These are phyloP conservation scores for Pseudobourletiella spinata DNA, from an alignment of 1,140 invertebrate genomes.

Conservation along the genomic window DNA sequence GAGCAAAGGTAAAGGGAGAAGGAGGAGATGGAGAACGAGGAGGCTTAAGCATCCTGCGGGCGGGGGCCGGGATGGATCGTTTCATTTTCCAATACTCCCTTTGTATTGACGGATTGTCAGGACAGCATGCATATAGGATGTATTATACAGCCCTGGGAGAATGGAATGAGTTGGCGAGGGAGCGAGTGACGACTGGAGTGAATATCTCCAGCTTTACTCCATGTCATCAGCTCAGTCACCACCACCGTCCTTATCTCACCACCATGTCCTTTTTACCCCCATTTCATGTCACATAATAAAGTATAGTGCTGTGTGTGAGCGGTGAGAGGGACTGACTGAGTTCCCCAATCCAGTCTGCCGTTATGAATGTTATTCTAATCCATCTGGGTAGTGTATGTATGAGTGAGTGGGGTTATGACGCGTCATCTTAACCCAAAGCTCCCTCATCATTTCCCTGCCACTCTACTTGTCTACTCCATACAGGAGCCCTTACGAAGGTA, in stretches of 20 bases:
- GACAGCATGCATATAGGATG: too few relatives aligned
- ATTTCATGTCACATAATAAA: too few relatives aligned
- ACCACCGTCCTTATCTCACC: too few relatives aligned
- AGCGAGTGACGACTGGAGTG: not conserved
- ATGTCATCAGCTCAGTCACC: too few relatives aligned
- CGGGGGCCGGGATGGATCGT: not conserved
- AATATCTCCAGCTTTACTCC: not conserved
- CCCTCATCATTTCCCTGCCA: conserved; percentile 10
- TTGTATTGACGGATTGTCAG: too few relatives aligned
- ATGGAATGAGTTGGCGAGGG: not conserved
- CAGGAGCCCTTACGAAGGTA: too few relatives aligned
- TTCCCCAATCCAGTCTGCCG: conserved; percentile 3
- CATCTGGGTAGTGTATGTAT: not conserved
- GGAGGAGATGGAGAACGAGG: not conserved
- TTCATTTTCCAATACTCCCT: too few relatives aligned
- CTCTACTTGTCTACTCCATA: conserved; percentile 7
- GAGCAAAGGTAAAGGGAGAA: not conserved
- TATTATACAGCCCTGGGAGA: too few relatives aligned
- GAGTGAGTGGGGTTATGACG: conserved; percentile 1
- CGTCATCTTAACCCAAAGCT: conserved; percentile 5
- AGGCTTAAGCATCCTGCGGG: not conserved
- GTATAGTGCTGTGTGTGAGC: too few relatives aligned
- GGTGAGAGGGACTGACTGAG: too few relatives aligned
- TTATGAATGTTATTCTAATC: conserved; percentile 12
- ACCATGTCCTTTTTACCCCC: too few relatives aligned